Evolutionary conservation across 2,797 vertebrate species (phyloP).

Genomic region (Crenichthys baileyi): DNA sequence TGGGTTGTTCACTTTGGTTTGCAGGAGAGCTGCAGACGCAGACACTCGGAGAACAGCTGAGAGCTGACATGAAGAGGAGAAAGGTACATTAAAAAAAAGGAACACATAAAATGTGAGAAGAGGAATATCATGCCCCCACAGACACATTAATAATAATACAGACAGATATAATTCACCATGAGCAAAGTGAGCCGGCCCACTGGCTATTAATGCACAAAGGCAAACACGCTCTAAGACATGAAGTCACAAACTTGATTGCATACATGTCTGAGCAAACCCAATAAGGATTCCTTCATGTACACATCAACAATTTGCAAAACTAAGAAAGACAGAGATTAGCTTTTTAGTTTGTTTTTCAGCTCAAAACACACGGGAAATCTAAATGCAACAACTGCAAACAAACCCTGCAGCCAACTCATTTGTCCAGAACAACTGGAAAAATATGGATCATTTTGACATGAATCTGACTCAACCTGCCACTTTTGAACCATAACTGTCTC

Average conservation of each 20-base stretch:
- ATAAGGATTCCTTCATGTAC: slow-evolving; percentile 26
- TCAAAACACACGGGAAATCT: slow-evolving; percentile 46
- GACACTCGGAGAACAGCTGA: slow-evolving; percentile 32
- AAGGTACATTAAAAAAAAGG: slow-evolving; percentile 8
- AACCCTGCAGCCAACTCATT: slow-evolving; percentile 55
- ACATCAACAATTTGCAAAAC: slow-evolving; percentile 51
- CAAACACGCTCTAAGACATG: slow-evolving; percentile 1
- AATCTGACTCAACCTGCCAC: slow-evolving; percentile 39
- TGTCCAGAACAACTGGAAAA: slow-evolving; percentile 53
- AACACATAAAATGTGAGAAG: slow-evolving; percentile 23
- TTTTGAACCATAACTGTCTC: slow-evolving; percentile 24
- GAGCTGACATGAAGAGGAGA: slow-evolving; percentile 26
- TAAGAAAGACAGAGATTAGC: slow-evolving; percentile 53
- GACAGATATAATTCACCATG: slow-evolving; percentile 18
- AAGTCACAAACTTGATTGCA: slow-evolving; percentile 20
- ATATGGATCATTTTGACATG: slow-evolving; percentile 56
- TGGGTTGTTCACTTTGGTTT: slow-evolving; percentile 70
- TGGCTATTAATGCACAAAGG: slow-evolving; percentile 15
- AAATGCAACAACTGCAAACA: slow-evolving; percentile 68
- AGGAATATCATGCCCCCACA: slow-evolving; percentile 19
- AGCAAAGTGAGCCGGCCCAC: slow-evolving; percentile 14
- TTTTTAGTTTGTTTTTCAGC: slow-evolving; percentile 41
- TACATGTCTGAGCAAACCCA: slow-evolving; percentile 25
- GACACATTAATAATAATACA: slow-evolving; percentile 12
- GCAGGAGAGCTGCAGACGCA: slow-evolving; percentile 52